phyloP scores from a whole-genome alignment of 2,113 vertebrate species.

The Piliocolobus tephrosceles region DNA sequence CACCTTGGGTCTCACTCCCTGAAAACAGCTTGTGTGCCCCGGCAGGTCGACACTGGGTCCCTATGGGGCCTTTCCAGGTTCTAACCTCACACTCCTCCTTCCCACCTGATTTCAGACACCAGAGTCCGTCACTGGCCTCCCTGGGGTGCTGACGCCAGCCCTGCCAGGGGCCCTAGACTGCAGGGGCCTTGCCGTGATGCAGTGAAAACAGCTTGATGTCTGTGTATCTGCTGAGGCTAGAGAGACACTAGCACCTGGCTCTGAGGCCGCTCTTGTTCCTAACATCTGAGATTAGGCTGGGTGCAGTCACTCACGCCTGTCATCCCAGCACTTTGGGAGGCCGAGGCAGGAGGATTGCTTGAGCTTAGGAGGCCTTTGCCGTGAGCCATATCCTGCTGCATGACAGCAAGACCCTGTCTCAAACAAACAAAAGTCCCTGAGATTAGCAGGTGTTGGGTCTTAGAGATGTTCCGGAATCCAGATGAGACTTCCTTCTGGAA shows the following conservation, averaged over 20 bases:
- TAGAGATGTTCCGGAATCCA: not conserved
- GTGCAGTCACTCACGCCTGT: too few relatives aligned
- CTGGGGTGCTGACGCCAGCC: not conserved
- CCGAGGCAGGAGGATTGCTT: too few relatives aligned
- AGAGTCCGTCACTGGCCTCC: not conserved
- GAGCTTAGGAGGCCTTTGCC: too few relatives aligned
- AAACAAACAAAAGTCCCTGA: too few relatives aligned
- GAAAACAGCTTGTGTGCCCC: too few relatives aligned
- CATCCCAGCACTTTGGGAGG: too few relatives aligned
- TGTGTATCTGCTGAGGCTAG: too few relatives aligned
- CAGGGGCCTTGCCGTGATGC: not conserved
- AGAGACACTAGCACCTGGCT: too few relatives aligned
- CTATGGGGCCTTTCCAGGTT: not conserved
- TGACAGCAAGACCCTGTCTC: too few relatives aligned
- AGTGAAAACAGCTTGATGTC: not conserved
- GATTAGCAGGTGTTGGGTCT: not conserved
- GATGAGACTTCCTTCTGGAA: not conserved
- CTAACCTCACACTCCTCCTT: not conserved
- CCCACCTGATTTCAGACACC: not conserved
- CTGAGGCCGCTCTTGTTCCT: not conserved
- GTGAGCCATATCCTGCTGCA: too few relatives aligned
- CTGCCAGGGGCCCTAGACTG: not conserved
- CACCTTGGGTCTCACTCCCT: accelerated
- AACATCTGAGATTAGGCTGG: not conserved
- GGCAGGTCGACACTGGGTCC: too few relatives aligned